Evolutionary conservation across 2,888 invertebrate genomes (phyloP), one percentile per base, ranked within the genome.

Genomic region (Macrosoma leucophasiata): DNA sequence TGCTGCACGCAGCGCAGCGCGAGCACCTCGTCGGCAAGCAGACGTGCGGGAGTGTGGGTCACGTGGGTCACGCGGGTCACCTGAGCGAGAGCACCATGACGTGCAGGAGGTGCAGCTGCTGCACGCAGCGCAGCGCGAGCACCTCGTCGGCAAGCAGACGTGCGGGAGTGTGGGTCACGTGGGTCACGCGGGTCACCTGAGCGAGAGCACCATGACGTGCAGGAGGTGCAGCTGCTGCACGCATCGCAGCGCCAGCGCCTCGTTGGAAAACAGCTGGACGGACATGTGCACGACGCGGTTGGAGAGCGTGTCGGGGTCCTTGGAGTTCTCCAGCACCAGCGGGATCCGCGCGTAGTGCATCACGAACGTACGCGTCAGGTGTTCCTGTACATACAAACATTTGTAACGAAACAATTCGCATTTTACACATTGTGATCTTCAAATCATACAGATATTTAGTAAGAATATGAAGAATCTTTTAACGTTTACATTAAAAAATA

Each of bases 281-380:
- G 96, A 96, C 78, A 98, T 97, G 77, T 98, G 98, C 1, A 98
- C 97, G 1, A 98, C 96, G 27, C 97, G 89, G 84, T 97, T 97
- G 57, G 96, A 96, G 2, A 98, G 84, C 3, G 94, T 95, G 68
- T 97, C 96, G 0, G 95, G 94, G 85, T 96, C 95, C 7, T 86
- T 85, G 0, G 94, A 93, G 58, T 89, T 88, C 62, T 95, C 94
- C 40, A 98, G 86, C 70, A 97, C 95, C 55, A 93, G 90, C 10
- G 97, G 95, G 55, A 97, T 96, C 56, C 97, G 90, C 47, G 95
- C 95, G 81, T 98, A 98, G 85, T 98, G 98, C 76, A 96, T 88
- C 43, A 98, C 97, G 81, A 98, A 98, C 4, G 97, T 95, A 44
- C 94, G 88, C 0, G 97, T 96, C 43, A 98, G 89, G 48, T 95